Evolutionary conservation across 2,797 vertebrate genomes (phyloP), one percentile per base, ranked within the genome.

Genomic region (Pyrrhura leucotis): DNA sequence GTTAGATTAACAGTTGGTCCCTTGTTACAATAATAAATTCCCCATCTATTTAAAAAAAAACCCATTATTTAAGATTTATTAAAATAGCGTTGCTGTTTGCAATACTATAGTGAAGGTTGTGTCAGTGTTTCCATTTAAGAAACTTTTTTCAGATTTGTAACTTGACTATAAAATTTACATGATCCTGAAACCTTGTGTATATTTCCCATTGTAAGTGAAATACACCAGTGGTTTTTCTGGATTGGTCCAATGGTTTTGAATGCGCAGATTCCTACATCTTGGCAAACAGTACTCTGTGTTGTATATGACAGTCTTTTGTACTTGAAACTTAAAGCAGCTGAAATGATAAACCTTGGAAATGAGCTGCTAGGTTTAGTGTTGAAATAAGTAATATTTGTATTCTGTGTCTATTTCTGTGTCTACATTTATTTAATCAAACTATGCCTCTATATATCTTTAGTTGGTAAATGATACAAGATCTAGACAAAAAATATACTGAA

Each of bases 31-130:
- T 91, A 94, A 89, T 89, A 90, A 95, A 39, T 79, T 80, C 79
- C 92, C 74, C 48, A 58, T n/a, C 48, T 78, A 73, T 42, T 96
- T 97, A 79, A 89, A 97, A 98, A 93, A 85, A 2, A 5, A 0
- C 9, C 14, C 89, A 73, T 73, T 86, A 75, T 96, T 95, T 59
- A 94, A 96, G 88, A 82, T 95, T 86, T 84, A 80, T 97, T 97
- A 96, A 97, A 97, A 95, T 98, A 97, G 97, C 98, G 98, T 98
- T 97, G 69, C 97, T 97, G 98, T 98, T 98, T 98, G 98, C 98
- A 98, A 98, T 98, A 98, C 98, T 97, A 98, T 98, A 98, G 98
- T 98, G 98, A 98, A 98, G 98, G 98, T 98, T 98, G 98, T 98
- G 97, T 98, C 98, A 97, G 98, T 97, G 98, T 98, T 98, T 98